Evolutionary conservation across 2,888 invertebrate species (phyloP).

Genomic region (Actias luna): DNA sequence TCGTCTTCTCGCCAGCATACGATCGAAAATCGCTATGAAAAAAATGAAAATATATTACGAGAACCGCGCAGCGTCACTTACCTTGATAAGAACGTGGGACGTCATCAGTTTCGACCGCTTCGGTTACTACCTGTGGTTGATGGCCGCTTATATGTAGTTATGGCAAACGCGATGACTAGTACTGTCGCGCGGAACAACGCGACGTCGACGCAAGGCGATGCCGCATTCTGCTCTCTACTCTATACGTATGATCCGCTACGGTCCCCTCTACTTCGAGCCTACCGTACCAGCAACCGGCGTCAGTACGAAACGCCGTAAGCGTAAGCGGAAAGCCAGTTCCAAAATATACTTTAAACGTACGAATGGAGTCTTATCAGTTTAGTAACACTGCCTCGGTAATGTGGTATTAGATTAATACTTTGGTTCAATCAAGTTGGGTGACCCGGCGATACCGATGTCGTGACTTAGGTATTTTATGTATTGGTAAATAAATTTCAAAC

Average conservation of each 20-base stretch:
- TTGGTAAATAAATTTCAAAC: not conserved
- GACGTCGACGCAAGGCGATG: conserved; percentile 69
- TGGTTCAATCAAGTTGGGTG: conserved; percentile 26
- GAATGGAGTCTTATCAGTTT: conserved; percentile 35
- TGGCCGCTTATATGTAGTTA: conserved; percentile 57
- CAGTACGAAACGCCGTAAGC: conserved; percentile 13
- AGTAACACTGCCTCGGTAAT: conserved; percentile 32
- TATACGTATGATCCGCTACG: conserved; percentile 45
- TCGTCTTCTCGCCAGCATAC: conserved; percentile 43
- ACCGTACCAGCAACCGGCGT: conserved; percentile 29
- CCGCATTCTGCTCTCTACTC: conserved; percentile 71
- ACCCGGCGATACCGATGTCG: conserved; percentile 18
- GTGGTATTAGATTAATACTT: conserved; percentile 22
- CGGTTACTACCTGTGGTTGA: conserved; percentile 43
- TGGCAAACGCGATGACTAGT: conserved; percentile 49
- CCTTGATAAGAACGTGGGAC: conserved; percentile 41
- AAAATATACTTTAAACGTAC: conserved; percentile 30
- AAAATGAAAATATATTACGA: conserved; percentile 25
- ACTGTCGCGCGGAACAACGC: conserved; percentile 63
- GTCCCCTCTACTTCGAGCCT: conserved; percentile 34
- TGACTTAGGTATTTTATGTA: conserved; percentile 15
- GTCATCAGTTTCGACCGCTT: conserved; percentile 38
- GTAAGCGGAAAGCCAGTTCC: conserved; percentile 8
- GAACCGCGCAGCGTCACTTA: conserved; percentile 61
- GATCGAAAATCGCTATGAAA: conserved; percentile 26